Conservation (phyloP, 2,113 vertebrate genomes). For the Triplophysa rosa region DNA sequence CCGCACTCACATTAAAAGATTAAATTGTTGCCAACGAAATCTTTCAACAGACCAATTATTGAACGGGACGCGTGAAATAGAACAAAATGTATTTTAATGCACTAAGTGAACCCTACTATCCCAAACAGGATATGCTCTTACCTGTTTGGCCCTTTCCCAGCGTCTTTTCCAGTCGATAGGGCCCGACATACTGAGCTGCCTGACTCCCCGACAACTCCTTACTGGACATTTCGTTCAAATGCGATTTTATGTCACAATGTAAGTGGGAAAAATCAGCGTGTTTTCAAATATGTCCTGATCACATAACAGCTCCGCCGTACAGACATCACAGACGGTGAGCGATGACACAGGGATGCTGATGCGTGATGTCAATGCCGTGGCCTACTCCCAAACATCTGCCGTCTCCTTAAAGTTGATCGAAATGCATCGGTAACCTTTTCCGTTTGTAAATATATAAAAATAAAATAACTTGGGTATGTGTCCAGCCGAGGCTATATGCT, state of each 20-base stretch:
- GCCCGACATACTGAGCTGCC: constrained; percentile 79
- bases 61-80: constrained; percentile 1
- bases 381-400: constrained; percentile 70
- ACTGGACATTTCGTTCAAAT: constrained; percentile 70
- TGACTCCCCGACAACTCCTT: constrained; percentile 74
- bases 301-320: constrained; percentile 57
- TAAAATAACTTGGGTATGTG: neutral
- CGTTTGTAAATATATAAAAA: neutral
- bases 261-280: constrained; percentile 50
- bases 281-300: constrained; percentile 59
- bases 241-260: constrained; percentile 18
- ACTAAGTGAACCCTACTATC: neutral
- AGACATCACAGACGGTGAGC: constrained; percentile 65
- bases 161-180: constrained; percentile 79
- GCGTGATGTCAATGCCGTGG: constrained; percentile 67
- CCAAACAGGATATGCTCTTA: constrained; percentile 52
- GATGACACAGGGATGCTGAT: constrained; percentile 50
- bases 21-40: neutral
- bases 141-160: constrained; percentile 81
- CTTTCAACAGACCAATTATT: constrained; percentile 15
- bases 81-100: neutral
- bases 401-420: constrained; percentile 55
- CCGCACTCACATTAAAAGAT: neutral
- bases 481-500: neutral
- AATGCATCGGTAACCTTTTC: constrained; percentile 28